phyloP scores from a whole-genome alignment of 2,888 invertebrate species.

The Parnassius apollo region DNA sequence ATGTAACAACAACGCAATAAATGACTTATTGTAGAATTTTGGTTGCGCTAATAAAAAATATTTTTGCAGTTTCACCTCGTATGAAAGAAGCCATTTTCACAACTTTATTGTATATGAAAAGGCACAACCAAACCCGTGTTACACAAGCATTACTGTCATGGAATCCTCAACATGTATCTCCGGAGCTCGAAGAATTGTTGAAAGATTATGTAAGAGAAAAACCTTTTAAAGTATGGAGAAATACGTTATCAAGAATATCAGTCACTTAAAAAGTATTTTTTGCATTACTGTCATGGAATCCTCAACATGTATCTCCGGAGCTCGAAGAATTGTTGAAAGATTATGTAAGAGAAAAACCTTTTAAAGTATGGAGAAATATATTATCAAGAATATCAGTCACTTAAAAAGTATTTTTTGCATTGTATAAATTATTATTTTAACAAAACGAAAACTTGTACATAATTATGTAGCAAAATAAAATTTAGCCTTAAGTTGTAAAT shows the following conservation, averaged over 20 bases:
- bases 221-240: slow-evolving; percentile 54
- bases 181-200: slow-evolving; percentile 49
- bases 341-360: slow-evolving; percentile 54
- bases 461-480: background rate
- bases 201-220: slow-evolving; percentile 54
- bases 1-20: too few relatives aligned
- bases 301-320: slow-evolving; percentile 49
- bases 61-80: slow-evolving; percentile 52
- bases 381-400: slow-evolving; percentile 36
- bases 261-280: slow-evolving; percentile 1
- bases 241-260: slow-evolving; percentile 39
- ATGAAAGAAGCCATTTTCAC: slow-evolving; percentile 62
- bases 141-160: slow-evolving; percentile 52
- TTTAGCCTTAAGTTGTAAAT: background rate
- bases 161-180: slow-evolving; percentile 50
- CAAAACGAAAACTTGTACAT: background rate
- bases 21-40: too few relatives aligned
- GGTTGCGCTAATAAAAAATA: background rate
- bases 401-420: background rate
- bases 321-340: slow-evolving; percentile 48
- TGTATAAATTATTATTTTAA: slow-evolving; percentile 3
- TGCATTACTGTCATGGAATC: slow-evolving; percentile 55
- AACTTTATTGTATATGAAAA: slow-evolving; percentile 60
- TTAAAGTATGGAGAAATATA: slow-evolving; percentile 52
- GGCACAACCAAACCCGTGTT: slow-evolving; percentile 50